Conservation (phyloP, 1,140 invertebrate species). For the Cydia pomonella region DNA sequence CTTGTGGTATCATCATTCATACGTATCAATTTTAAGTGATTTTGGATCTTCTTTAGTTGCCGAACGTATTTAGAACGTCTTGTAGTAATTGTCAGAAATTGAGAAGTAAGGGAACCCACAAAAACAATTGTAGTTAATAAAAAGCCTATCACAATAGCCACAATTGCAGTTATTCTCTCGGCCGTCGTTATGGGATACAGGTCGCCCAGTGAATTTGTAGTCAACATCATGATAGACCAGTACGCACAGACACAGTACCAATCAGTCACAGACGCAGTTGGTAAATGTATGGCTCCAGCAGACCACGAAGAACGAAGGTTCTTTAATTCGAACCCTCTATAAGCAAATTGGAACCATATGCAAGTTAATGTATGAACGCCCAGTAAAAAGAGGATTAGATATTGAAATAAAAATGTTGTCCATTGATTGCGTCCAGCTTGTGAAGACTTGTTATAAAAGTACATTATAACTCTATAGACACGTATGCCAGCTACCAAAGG, state of each 20-base stretch:
- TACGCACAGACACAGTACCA: conserved; percentile 74
- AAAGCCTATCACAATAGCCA: conserved; percentile 69
- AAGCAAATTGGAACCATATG: conserved; percentile 67
- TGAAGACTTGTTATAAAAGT: conserved; percentile 68
- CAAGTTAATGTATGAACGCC: conserved; percentile 71
- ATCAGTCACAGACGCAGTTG: conserved; percentile 63
- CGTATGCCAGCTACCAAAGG: conserved; percentile 61
- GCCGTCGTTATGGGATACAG: conserved; percentile 67
- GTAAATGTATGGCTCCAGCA: conserved; percentile 58
- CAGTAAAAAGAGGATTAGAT: conserved; percentile 67
- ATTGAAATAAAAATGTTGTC: conserved; percentile 72
- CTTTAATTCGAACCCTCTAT: conserved; percentile 61
- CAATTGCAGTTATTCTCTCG: conserved; percentile 64
- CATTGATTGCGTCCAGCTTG: conserved; percentile 76
- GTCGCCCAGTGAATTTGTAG: conserved; percentile 72
- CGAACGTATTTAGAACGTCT: conserved; percentile 68
- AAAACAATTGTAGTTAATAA: conserved; percentile 70
- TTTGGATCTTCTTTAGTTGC: conserved; percentile 68
- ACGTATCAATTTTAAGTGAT: conserved; percentile 64
- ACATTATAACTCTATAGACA: conserved; percentile 66
- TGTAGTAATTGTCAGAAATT: conserved; percentile 72
- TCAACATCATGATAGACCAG: conserved; percentile 70
- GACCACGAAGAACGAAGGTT: conserved; percentile 67
- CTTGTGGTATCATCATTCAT: conserved; percentile 67
- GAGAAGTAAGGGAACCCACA: conserved; percentile 72